Conservation (phyloP, 2,797 vertebrate species). For the Lerista edwardsae region DNA sequence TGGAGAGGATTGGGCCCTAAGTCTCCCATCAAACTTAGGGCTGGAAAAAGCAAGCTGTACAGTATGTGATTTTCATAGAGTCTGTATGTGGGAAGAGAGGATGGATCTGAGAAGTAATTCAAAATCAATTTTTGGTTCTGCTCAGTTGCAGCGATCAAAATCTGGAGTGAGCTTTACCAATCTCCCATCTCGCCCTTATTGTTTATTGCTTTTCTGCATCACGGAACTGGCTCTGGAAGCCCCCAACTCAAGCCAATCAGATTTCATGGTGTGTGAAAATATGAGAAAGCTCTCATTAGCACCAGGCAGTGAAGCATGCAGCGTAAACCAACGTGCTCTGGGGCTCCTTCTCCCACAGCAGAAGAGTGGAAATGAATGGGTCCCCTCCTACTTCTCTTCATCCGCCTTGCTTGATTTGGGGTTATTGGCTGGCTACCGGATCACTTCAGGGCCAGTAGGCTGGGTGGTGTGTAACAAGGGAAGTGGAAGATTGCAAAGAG, state of each 20-base stretch:
- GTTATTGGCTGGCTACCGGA: constrained; percentile 5
- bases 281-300: constrained; percentile 31
- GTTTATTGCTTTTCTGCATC: constrained; percentile 30
- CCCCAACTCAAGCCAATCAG: neutral
- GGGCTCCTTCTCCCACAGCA: neutral
- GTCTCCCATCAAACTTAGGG: neutral
- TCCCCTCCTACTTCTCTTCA: neutral
- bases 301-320: constrained; percentile 32
- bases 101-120: neutral
- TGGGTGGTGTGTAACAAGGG: neutral
- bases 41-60: neutral
- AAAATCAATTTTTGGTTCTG: neutral
- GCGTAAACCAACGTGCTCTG: neutral
- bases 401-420: constrained; percentile 1
- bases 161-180: constrained; percentile 1
- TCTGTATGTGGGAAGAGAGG: no score
- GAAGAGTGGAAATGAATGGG: neutral
- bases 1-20: no score
- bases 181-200: neutral
- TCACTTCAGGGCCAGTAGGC: constrained; percentile 7
- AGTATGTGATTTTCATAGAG: neutral
- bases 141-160: neutral
- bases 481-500: neutral
- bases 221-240: neutral
- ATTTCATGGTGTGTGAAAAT: constrained; percentile 28